Conservation (phyloP, 2,113 vertebrate species). For the Furnarius figulus region DNA sequence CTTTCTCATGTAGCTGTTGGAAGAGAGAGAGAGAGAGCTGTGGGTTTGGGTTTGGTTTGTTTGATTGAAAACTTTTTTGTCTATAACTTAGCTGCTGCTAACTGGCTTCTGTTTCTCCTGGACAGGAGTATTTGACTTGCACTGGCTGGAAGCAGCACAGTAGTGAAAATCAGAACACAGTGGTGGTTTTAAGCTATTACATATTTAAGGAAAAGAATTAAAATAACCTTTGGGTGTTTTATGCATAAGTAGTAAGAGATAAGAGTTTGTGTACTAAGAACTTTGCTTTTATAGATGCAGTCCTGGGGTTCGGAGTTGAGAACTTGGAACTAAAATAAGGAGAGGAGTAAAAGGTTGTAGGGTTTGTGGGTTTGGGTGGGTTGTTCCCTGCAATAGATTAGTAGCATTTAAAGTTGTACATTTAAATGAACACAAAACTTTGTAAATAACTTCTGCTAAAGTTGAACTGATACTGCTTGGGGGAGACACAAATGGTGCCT, state of each 20-base stretch:
- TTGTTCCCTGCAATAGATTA: fast-evolving
- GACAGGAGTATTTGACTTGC: not conserved
- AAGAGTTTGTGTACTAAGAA: not conserved
- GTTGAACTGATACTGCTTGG: not conserved
- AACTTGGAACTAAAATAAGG: not conserved
- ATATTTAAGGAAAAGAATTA: not conserved
- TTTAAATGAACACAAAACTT: not conserved
- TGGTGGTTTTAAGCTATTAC: not conserved
- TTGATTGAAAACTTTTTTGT: not conserved
- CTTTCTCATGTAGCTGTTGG: not conserved
- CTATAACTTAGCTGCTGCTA: not conserved
- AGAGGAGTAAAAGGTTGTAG: not conserved
- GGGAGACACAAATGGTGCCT: not conserved
- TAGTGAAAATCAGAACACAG: not conserved
- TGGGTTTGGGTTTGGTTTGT: not conserved
- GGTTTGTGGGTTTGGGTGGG: not conserved
- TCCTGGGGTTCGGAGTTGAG: not conserved
- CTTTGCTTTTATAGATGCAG: not conserved
- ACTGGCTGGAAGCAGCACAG: not conserved
- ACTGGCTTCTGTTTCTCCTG: not conserved
- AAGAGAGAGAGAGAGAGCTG: not conserved
- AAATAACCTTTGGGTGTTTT: not conserved
- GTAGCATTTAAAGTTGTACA: not conserved
- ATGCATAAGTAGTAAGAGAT: not conserved
- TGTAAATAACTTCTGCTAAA: not conserved